phyloP scores from a whole-genome alignment of 2,888 invertebrate genomes.

The Tromatobia lineatoria region DNA sequence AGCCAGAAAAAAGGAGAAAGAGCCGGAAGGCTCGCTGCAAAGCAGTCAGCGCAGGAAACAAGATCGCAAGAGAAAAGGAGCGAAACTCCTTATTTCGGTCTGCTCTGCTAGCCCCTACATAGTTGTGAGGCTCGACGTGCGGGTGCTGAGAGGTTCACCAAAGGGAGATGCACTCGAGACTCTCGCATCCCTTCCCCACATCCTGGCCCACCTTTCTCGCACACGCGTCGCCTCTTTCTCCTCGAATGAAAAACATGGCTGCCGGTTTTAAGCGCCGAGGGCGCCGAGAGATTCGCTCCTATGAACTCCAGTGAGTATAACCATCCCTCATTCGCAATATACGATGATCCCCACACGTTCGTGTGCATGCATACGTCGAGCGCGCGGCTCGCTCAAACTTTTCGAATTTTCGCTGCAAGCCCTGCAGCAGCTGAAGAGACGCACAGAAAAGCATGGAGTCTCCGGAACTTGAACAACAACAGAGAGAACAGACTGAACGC shows the following conservation, averaged over 20 bases:
- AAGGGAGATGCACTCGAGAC: slow-evolving; percentile 83
- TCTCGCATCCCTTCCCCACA: slow-evolving; percentile 74
- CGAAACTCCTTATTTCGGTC: slow-evolving; percentile 40
- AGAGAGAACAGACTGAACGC: slow-evolving; percentile 20
- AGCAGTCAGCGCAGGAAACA: not conserved
- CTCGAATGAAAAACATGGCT: slow-evolving; percentile 81
- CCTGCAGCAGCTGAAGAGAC: not conserved
- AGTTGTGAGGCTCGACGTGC: slow-evolving; percentile 74
- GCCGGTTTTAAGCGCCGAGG: slow-evolving; percentile 69
- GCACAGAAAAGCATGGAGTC: not conserved
- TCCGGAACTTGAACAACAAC: slow-evolving; percentile 9
- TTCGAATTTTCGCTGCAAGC: not conserved
- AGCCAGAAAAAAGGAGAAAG: not conserved
- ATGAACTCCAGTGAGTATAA: slow-evolving; percentile 48
- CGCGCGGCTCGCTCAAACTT: not conserved
- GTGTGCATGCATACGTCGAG: not conserved
- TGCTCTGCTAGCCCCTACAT: slow-evolving; percentile 48
- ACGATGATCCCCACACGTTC: slow-evolving; percentile 3
- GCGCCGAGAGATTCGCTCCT: slow-evolving; percentile 53
- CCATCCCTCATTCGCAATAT: slow-evolving; percentile 61
- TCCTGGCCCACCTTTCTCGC: not conserved
- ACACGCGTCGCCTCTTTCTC: slow-evolving; percentile 68
- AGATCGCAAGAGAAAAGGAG: slow-evolving; percentile 43
- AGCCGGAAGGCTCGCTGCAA: slow-evolving; percentile 32
- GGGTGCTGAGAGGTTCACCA: slow-evolving; percentile 82